Evolutionary conservation across 2,888 invertebrate species (phyloP).

Genomic region (Xestia sexstrigata): DNA sequence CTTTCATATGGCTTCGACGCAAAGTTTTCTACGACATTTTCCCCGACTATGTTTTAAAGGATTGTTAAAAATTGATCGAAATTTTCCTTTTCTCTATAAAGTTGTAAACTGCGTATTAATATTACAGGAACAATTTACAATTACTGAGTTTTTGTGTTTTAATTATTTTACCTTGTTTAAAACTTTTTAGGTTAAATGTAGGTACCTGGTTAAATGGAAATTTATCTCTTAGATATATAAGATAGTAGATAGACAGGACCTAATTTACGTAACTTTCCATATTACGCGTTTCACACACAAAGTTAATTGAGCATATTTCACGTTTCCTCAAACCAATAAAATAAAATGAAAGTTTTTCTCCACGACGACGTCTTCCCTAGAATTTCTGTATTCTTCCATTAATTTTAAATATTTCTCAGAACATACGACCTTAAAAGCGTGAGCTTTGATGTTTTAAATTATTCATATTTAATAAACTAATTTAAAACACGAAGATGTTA

Average conservation of each 20-base stretch:
- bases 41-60: not conserved
- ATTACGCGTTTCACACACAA: not conserved
- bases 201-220: not conserved
- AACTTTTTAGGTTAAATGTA: not conserved
- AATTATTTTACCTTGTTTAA: not conserved
- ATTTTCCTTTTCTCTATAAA: not conserved
- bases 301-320: not conserved
- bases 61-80: not conserved
- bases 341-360: not conserved
- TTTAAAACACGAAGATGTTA: conserved; percentile 1
- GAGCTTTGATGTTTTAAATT: not conserved
- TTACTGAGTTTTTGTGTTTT: not conserved
- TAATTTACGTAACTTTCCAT: too few relatives aligned
- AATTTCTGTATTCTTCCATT: not conserved
- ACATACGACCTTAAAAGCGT: not conserved
- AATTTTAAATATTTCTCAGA: not conserved
- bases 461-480: conserved; percentile 10
- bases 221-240: not conserved
- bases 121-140: not conserved
- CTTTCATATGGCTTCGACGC: conserved; percentile 15
- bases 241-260: not conserved
- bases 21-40: conserved; percentile 8
- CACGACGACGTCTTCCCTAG: not conserved
- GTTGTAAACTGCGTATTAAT: not conserved
- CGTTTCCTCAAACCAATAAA: not conserved